Evolutionary conservation across 1,140 invertebrate species (phyloP).

Genomic region (Bombus pascuorum): DNA sequence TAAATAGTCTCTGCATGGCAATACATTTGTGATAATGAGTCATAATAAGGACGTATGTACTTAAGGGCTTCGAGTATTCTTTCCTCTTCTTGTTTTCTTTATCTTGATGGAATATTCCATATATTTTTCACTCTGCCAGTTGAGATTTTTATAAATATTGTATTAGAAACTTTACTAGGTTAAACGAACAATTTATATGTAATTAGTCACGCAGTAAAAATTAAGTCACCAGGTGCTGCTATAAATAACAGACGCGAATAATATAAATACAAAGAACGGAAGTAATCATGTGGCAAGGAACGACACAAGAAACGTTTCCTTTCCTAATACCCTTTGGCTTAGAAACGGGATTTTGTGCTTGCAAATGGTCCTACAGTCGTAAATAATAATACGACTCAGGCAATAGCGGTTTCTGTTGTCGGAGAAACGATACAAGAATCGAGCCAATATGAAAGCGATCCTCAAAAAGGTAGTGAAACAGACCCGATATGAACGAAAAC

Average conservation of each 20-base stretch:
- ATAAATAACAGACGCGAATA: neutral
- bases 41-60: neutral
- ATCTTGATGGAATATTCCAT: neutral
- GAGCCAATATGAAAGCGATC: neutral
- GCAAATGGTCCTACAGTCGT: neutral
- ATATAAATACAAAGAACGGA: neutral
- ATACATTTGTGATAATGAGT: neutral
- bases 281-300: neutral
- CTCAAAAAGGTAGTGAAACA: neutral
- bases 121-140: too few relatives aligned
- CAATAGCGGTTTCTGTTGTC: neutral
- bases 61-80: neutral
- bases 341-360: neutral
- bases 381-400: neutral
- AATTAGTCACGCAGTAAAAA: neutral
- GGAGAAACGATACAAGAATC: neutral
- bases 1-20: neutral
- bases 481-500: neutral
- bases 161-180: neutral
- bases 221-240: neutral
- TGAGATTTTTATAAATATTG: too few relatives aligned
- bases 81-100: neutral
- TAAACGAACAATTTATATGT: neutral
- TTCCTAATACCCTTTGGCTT: neutral
- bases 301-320: neutral